Evolutionary conservation across 2,888 invertebrate species (phyloP), one percentile per base, ranked within the genome.

Genomic region (Gandaritis pyraliata): DNA sequence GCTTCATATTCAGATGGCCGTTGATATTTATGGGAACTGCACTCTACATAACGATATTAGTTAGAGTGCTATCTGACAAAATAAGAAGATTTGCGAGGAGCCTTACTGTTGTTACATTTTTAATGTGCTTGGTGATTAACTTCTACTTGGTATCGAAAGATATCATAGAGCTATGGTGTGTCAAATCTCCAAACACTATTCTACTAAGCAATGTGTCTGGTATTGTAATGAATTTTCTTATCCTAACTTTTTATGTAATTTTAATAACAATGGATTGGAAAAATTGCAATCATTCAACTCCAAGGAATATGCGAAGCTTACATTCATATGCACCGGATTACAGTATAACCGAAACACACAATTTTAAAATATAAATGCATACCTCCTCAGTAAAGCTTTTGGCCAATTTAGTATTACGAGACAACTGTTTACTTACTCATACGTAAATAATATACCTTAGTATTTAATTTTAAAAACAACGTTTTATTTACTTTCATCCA

Each of bases 111-210:
- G 81, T 86, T 1, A 90, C 90, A 0, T 91, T 91, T 72, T 73
- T 88, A 36, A 72, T 91, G 61, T 91, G 90, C 72, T 74, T 90
- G 59, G 73, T 86, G 8, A 81, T 89, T 53, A 90, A 88, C 65
- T 73, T 88, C 52, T 86, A 91, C 74, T 77, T 87, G 46, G 78
- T 91, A 66, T 83, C 83, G 1, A 86, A 81, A 65, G 90, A 91
- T 63, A 69, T 87, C 1, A 84, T 87, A 29, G 74, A 78, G 18
- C 72, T 88, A 51, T 89, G 83, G 83, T 88, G 87, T 76, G 69
- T 76, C 1, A 50, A 78, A 52, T 82, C 82, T 0, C 76, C 78
- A 57, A 54, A 65, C 13, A 83, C 83, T 39, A 65, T 74, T 16
- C 60, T 90, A 41, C 66, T 84, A 6, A 83, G 81, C 70, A 82